A percentile compares a stretch with the other conserved stretches of the same genome.
Evolutionary conservation across 2,797 vertebrate genomes (phyloP).

Genomic region (Phylloscopus collybita): DNA sequence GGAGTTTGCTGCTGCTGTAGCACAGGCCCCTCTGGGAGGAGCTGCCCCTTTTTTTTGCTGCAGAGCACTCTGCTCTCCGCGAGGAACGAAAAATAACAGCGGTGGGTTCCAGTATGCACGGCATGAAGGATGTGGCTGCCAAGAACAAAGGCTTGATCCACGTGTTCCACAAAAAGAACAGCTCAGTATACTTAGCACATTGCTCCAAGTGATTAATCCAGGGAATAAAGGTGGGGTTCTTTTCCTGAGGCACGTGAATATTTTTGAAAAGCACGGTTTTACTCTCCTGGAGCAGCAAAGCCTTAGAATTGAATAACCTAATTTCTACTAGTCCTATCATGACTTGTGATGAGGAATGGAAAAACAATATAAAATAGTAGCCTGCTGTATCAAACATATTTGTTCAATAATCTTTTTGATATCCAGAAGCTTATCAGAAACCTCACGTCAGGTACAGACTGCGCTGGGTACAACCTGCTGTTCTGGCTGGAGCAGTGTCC

Average conservation of each 20-base stretch:
- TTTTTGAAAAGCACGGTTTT: not conserved
- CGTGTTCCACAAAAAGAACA: not conserved
- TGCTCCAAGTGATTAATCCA: constrained; percentile 32
- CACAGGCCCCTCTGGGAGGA: not conserved
- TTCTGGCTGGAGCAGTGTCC: not conserved
- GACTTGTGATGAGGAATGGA: not conserved
- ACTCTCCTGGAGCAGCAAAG: not conserved
- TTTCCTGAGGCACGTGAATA: not conserved
- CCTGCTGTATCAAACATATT: not conserved
- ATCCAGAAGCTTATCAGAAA: constrained; percentile 33
- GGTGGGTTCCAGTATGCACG: constrained; percentile 18
- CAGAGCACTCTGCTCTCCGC: not conserved
- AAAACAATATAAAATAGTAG: not conserved
- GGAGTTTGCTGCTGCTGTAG: not conserved
- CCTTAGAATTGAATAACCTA: not conserved
- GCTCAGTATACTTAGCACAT: constrained; percentile 26
- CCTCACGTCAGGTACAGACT: not conserved
- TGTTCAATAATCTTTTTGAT: constrained; percentile 18
- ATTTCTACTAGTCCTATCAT: not conserved
- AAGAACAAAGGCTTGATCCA: constrained; percentile 26
- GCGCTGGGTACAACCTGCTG: not conserved
- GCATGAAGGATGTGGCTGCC: constrained; percentile 42
- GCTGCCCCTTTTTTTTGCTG: not conserved
- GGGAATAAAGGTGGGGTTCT: not conserved
- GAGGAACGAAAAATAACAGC: not conserved